Evolutionary conservation across 2,888 invertebrate species (phyloP), one percentile per base, ranked within the genome.

Genomic region (Caenorhabditis auriculariae): DNA sequence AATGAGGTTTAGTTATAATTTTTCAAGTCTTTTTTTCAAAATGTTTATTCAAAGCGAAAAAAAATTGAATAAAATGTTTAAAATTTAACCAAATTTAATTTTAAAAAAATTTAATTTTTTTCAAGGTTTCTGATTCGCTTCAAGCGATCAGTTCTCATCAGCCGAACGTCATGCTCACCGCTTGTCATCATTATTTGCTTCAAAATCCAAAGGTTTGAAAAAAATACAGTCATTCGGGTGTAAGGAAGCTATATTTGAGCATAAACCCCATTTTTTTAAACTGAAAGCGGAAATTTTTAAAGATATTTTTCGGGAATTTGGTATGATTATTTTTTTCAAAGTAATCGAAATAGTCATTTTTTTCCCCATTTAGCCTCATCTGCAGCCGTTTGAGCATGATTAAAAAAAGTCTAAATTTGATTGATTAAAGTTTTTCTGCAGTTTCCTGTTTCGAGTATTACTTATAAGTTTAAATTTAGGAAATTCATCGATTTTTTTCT

Each of bases 141-240:
- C 54, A 60, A 27, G 60, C 69, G 0, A 65, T 82, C 12, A 80
- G 82, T n/a, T 38, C 53, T 3, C 75, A 72, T 52, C 73, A 77
- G 54, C 76, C 79, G 12, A 61, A 68, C 15, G 56, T 77, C 15
- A 56, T 80, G 12, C 69, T 82, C 12, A 70, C 57, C 4, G 70
- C 80, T 0, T 69, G 74, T n/a, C 81, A 81, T 54, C 72, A 78
- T n/a, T 82, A 68, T 57, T 66, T 82, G 12, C 57, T 79, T 9
- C 75, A 79, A 49, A 72, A 77, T 56, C 68, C 65, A 4, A 74
- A 69, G 59, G 76, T 77, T 23, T 4, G 38, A 6, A n/a, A n/a
- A n/a, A n/a, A n/a, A n/a, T n/a, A n/a, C n/a, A n/a, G n/a, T n/a
- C n/a, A 9, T 5, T 44, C 12, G 7, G 7, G 7, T 24, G 17